A percentile compares a stretch with the other conserved stretches of the same genome.
Conservation (phyloP, 1,140 invertebrate genomes). For the Caenorhabditis remanei region DNA sequence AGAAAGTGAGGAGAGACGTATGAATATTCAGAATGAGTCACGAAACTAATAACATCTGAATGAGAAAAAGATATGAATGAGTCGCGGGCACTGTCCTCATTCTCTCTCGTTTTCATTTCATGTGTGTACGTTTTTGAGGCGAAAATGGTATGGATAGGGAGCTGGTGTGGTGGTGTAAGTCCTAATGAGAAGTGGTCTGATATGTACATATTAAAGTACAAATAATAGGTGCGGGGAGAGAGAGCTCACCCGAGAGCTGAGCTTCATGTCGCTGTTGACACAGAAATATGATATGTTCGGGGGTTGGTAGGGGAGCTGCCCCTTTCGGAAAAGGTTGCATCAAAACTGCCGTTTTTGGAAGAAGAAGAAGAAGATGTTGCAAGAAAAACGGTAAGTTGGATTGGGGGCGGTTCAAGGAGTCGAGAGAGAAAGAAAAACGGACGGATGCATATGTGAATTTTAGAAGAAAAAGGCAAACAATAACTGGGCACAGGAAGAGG, state of each 20-base stretch:
- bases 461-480: slow-evolving; percentile 47
- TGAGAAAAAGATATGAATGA: neutral
- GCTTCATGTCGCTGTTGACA: slow-evolving; percentile 53
- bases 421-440: neutral
- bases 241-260: slow-evolving; percentile 46
- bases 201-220: slow-evolving; percentile 56
- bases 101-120: neutral
- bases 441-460: slow-evolving; percentile 19
- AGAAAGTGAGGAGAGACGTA: neutral
- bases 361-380: neutral
- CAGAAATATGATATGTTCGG: slow-evolving; percentile 52
- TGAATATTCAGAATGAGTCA: neutral
- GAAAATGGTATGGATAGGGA: slow-evolving; percentile 35
- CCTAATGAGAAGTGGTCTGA: slow-evolving; percentile 56
- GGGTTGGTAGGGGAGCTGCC: slow-evolving; percentile 32
- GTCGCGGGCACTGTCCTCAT: neutral
- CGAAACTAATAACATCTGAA: neutral
- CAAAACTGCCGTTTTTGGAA: slow-evolving; percentile 31
- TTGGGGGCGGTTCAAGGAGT: neutral
- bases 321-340: slow-evolving; percentile 30
- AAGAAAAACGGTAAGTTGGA: neutral
- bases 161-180: slow-evolving; percentile 41
- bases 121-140: slow-evolving; percentile 31
- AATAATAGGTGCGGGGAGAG: slow-evolving; percentile 46
- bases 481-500: neutral